phyloP scores from a whole-genome alignment of 2,888 invertebrate genomes.

The Cryptus armator region DNA sequence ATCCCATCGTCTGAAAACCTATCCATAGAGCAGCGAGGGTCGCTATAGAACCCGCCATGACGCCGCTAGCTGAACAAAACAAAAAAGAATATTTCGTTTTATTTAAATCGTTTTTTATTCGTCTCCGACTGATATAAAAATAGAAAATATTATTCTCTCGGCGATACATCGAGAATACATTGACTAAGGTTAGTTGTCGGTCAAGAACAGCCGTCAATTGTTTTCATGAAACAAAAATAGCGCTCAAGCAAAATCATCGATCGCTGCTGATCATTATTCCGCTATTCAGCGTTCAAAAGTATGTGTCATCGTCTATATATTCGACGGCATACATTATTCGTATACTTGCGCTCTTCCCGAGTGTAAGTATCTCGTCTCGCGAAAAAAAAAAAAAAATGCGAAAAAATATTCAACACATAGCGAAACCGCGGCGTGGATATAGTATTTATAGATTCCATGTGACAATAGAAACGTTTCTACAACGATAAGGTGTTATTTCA shows the following conservation, averaged over 20 bases:
- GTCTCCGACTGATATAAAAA: neutral
- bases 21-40: slow-evolving; percentile 80
- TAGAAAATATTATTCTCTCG: neutral
- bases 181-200: slow-evolving; percentile 36
- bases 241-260: neutral
- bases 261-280: neutral
- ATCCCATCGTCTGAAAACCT: slow-evolving; percentile 79
- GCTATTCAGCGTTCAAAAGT: neutral
- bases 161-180: neutral
- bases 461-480: neutral
- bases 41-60: slow-evolving; percentile 82
- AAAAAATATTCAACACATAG: neutral
- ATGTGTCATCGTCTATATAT: neutral
- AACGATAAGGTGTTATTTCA: neutral
- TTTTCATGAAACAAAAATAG: neutral
- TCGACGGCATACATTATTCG: neutral
- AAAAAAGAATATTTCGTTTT: slow-evolving; percentile 2
- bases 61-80: slow-evolving; percentile 78
- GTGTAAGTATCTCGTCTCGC: neutral
- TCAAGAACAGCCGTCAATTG: neutral
- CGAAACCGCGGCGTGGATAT: neutral
- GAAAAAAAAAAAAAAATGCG: neutral
- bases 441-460: neutral
- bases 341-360: neutral
- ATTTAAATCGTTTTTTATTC: neutral